A percentile compares a stretch with the other conserved stretches of the same genome.
These are phyloP conservation scores for Tetropium fuscum DNA, from an alignment of 2,888 invertebrate species.

Conservation along the genomic window DNA sequence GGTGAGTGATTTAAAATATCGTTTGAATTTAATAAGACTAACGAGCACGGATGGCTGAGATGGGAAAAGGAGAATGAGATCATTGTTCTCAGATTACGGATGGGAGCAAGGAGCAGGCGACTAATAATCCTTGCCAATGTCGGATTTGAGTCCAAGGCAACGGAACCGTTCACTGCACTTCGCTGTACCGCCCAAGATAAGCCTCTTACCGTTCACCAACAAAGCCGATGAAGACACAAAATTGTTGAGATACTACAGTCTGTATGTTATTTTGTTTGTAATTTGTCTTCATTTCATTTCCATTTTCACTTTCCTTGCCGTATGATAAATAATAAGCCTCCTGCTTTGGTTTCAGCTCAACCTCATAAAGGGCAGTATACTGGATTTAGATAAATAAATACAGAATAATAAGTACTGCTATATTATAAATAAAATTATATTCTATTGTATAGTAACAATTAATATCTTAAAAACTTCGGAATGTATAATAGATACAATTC, in stretches of 20 bases:
- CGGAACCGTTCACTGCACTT: constrained; percentile 51
- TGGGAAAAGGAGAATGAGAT: constrained; percentile 21
- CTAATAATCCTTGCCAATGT: constrained; percentile 28
- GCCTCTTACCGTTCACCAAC: constrained; percentile 40
- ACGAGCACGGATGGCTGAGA: constrained; percentile 21
- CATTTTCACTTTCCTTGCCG: constrained; percentile 5
- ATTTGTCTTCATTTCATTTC: constrained; percentile 8
- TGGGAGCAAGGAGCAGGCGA: constrained; percentile 21
- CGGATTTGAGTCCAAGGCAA: constrained; percentile 54
- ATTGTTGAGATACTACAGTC: constrained; percentile 31
- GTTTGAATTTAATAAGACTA: constrained; percentile 30
- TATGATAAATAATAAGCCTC: too few species aligned
- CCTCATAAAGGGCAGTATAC: too few species aligned
- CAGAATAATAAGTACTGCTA: too few species aligned
- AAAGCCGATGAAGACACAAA: constrained; percentile 39
- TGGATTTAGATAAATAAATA: too few species aligned
- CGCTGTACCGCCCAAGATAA: constrained; percentile 41
- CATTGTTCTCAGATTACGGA: constrained; percentile 33
- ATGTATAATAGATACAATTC: too few species aligned
- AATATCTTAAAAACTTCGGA: too few species aligned
- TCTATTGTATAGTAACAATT: too few species aligned
- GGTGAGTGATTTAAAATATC: constrained; percentile 31
- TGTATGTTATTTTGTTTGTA: constrained; percentile 7
- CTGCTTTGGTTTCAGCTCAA: too few species aligned
- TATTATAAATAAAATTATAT: too few species aligned